These are phyloP conservation scores for Bemisia tabaci DNA, from an alignment of 1,140 invertebrate species.

Conservation along the genomic window DNA sequence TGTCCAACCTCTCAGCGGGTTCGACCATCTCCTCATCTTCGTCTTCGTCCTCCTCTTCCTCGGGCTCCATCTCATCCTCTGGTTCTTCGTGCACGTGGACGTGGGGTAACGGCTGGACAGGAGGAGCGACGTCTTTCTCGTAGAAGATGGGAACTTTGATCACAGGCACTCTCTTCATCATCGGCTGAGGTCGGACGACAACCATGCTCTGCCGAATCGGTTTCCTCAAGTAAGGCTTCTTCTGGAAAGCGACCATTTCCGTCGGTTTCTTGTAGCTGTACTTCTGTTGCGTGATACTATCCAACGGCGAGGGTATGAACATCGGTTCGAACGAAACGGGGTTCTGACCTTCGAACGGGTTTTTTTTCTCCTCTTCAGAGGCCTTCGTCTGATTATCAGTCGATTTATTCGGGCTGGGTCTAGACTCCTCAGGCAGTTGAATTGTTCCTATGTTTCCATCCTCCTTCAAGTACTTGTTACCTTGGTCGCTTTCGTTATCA, in stretches of 20 bases:
- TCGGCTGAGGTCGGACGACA: background rate
- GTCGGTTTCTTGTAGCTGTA: slow-evolving; percentile 29
- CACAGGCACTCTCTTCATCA: background rate
- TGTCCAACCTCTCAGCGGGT: slow-evolving; percentile 51
- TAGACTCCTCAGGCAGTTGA: background rate
- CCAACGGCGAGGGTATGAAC: slow-evolving; percentile 53
- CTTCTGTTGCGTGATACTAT: slow-evolving; percentile 27
- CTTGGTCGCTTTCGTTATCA: slow-evolving; percentile 31
- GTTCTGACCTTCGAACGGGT: slow-evolving; percentile 29
- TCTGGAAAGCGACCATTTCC: slow-evolving; percentile 12
- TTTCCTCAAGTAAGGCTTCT: slow-evolving; percentile 16
- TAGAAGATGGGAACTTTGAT: background rate
- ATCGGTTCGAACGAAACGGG: slow-evolving; percentile 53
- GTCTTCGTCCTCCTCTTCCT: slow-evolving; percentile 20
- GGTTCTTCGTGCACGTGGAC: slow-evolving; percentile 2
- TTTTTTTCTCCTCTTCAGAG: slow-evolving; percentile 29
- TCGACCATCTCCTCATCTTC: slow-evolving; percentile 41
- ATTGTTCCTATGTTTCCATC: background rate
- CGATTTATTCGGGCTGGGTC: slow-evolving; percentile 18
- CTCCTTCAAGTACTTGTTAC: background rate
- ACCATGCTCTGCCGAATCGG: background rate
- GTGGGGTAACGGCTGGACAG: background rate
- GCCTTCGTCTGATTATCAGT: slow-evolving; percentile 16
- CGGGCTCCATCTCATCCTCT: slow-evolving; percentile 19
- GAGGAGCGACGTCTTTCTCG: background rate